phyloP scores from a whole-genome alignment of 2,888 invertebrate genomes.

The Notocelia uddmanniana region DNA sequence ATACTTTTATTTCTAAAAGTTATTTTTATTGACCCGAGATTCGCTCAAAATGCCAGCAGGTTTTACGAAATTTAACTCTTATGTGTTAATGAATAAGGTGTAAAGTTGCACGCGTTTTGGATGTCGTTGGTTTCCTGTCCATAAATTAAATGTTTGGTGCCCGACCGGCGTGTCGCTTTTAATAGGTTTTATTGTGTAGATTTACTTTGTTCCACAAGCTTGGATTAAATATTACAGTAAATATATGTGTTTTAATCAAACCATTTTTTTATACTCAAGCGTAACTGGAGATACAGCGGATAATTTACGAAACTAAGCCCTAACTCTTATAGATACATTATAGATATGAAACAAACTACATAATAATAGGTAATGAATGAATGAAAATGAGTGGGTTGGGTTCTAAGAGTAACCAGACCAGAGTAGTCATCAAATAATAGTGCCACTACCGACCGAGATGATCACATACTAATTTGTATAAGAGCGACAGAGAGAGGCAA shows the following conservation, averaged over 20 bases:
- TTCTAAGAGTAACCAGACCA: too few species aligned
- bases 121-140: slow-evolving; percentile 36
- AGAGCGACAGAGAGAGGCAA: too few species aligned
- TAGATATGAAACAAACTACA: too few species aligned
- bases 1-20: background rate
- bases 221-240: slow-evolving; percentile 73
- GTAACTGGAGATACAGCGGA: too few species aligned
- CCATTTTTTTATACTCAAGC: background rate
- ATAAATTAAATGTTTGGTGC: slow-evolving; percentile 54
- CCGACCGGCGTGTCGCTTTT: slow-evolving; percentile 60
- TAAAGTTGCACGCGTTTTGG: slow-evolving; percentile 28
- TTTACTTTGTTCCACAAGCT: slow-evolving; percentile 78
- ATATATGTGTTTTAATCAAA: slow-evolving; percentile 54
- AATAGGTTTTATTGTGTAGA: slow-evolving; percentile 73
- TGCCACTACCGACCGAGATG: too few species aligned
- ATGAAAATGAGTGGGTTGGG: too few species aligned
- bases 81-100: slow-evolving; percentile 2
- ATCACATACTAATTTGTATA: too few species aligned
- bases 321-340: too few species aligned
- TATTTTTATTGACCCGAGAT: slow-evolving; percentile 22
- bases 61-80: slow-evolving; percentile 5
- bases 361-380: too few species aligned
- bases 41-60: background rate
- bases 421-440: too few species aligned
- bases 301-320: too few species aligned